A percentile compares a stretch with the other conserved stretches of the same genome.
Evolutionary conservation across 2,797 vertebrate genomes (phyloP).

Genomic region (Heliangelus exortis): DNA sequence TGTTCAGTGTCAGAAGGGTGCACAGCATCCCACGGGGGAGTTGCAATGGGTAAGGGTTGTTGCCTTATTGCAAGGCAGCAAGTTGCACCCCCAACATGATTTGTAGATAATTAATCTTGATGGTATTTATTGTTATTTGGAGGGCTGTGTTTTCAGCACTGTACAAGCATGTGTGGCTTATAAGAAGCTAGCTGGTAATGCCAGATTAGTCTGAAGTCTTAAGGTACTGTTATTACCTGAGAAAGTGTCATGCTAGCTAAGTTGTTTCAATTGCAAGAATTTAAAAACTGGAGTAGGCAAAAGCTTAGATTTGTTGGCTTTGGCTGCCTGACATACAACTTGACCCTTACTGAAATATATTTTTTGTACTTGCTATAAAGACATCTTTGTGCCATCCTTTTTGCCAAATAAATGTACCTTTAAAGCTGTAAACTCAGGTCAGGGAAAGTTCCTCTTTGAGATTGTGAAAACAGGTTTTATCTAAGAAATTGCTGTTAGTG

Average conservation of each 20-base stretch:
- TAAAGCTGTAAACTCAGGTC: conserved; percentile 29
- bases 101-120: background rate
- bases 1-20: background rate
- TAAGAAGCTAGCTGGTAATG: background rate
- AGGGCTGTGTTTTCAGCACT: background rate
- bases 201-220: background rate
- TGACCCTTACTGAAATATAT: conserved; percentile 4
- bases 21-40: background rate
- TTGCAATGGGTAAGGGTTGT: background rate
- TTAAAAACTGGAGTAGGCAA: background rate
- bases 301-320: background rate
- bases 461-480: conserved; percentile 13
- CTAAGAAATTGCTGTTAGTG: conserved; percentile 46
- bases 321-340: background rate
- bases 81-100: background rate
- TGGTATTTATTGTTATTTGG: background rate
- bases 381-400: background rate
- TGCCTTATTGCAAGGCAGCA: background rate
- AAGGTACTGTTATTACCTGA: background rate
- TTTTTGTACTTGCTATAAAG: background rate
- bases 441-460: conserved; percentile 32
- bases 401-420: conserved; percentile 40
- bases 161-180: rapidly evolving
- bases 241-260: background rate
- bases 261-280: background rate